phyloP scores from a whole-genome alignment of 2,113 vertebrate species.

The Pelodiscus sinensis region DNA sequence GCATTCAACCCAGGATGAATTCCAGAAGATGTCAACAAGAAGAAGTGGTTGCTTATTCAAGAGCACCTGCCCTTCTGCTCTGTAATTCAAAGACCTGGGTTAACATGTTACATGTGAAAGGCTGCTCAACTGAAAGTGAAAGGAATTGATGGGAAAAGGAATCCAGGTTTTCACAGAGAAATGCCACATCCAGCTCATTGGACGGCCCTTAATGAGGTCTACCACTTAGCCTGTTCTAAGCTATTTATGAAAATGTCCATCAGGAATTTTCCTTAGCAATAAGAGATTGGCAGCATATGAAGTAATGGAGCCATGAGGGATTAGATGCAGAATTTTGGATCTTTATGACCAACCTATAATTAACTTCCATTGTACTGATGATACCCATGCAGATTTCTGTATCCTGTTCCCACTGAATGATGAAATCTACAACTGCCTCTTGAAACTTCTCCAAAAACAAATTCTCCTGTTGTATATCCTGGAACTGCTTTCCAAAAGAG shows the following conservation, averaged over 20 bases:
- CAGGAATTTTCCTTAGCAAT: background rate
- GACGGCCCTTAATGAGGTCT: background rate
- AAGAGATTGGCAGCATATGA: background rate
- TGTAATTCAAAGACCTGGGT: background rate
- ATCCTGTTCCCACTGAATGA: background rate
- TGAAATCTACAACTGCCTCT: background rate
- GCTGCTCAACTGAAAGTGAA: background rate
- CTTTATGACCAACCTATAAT: background rate
- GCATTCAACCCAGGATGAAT: background rate
- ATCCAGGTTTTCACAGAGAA: rapidly evolving
- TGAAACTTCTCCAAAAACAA: background rate
- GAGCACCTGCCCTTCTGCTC: background rate
- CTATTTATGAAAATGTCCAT: too few relatives aligned
- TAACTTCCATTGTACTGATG: background rate
- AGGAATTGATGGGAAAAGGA: background rate
- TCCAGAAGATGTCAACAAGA: background rate
- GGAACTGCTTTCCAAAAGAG: background rate
- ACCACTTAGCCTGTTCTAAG: too few relatives aligned
- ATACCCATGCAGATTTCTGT: slow-evolving; percentile 1
- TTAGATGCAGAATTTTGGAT: background rate
- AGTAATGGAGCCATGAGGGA: background rate
- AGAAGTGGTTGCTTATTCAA: background rate
- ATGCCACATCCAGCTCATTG: background rate
- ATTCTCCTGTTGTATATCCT: background rate
- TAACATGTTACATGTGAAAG: background rate